These are phyloP conservation scores for Percopsis transmontana DNA, from an alignment of 2,113 vertebrate genomes.

Conservation along the genomic window DNA sequence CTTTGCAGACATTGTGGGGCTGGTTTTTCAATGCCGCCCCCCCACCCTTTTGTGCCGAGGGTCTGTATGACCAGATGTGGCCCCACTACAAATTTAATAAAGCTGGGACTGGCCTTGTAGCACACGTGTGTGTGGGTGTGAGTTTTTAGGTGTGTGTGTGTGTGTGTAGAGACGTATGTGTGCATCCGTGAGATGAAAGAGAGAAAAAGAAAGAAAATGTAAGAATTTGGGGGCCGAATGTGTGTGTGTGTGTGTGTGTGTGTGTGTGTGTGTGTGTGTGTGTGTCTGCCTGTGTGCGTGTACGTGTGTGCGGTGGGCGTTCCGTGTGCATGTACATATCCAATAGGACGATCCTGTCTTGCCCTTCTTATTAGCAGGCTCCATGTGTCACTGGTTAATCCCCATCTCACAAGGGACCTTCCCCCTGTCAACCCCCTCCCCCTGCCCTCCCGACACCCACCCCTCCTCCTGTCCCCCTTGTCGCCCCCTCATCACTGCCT, in stretches of 20 bases:
- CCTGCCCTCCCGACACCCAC: slow-evolving; percentile 26
- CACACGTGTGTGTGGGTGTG: slow-evolving; percentile 35
- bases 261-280: slow-evolving; percentile 15
- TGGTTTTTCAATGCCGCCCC: neutral
- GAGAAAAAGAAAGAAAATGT: neutral
- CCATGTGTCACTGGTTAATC: slow-evolving; percentile 80
- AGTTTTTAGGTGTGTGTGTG: slow-evolving; percentile 15
- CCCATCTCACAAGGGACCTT: slow-evolving; percentile 50
- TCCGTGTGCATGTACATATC: slow-evolving; percentile 47
- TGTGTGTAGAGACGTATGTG: slow-evolving; percentile 22
- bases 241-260: neutral
- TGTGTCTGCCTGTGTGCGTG: slow-evolving; percentile 41
- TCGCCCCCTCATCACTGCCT: slow-evolving; percentile 70
- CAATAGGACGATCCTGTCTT: slow-evolving; percentile 45
- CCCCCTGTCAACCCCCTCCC: slow-evolving; percentile 28
- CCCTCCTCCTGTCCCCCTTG: slow-evolving; percentile 47
- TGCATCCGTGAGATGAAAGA: neutral
- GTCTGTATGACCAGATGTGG: slow-evolving; percentile 76
- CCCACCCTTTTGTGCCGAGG: slow-evolving; percentile 68
- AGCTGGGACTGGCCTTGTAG: slow-evolving; percentile 42
- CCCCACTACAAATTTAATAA: slow-evolving; percentile 80
- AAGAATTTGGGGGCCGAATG: neutral
- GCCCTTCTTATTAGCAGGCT: slow-evolving; percentile 76
- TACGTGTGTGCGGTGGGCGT: slow-evolving; percentile 20
- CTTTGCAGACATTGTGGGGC: slow-evolving; percentile 56